A percentile compares a stretch with the other conserved stretches of the same genome.
Conservation (phyloP, 2,113 vertebrate species). For the Morone chrysops region DNA sequence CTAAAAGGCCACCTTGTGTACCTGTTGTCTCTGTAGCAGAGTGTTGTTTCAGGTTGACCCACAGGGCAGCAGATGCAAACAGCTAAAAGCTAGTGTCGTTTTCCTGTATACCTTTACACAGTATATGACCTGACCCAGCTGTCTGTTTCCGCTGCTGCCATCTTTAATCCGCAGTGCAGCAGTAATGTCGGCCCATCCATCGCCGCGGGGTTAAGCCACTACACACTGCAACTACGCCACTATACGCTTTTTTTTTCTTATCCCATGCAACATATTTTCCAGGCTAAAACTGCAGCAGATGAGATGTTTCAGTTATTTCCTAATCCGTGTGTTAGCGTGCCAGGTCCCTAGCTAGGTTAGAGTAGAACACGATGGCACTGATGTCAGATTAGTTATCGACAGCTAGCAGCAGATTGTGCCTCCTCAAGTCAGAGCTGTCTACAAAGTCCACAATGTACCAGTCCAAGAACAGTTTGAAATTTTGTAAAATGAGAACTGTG, state of each 20-base stretch:
- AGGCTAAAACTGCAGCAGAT: constrained; percentile 17
- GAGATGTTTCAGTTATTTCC: constrained; percentile 12
- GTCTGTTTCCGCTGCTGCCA: constrained; percentile 26
- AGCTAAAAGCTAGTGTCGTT: constrained; percentile 26
- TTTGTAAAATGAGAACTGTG: not conserved
- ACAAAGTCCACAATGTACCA: not conserved
- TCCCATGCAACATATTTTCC: not conserved
- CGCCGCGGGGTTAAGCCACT: not conserved
- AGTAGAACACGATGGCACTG: constrained; percentile 10
- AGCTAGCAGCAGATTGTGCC: not conserved
- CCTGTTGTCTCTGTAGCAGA: not conserved
- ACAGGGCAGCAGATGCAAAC: constrained; percentile 12
- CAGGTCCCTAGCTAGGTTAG: not conserved
- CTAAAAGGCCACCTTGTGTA: not conserved
- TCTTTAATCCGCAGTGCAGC: constrained; percentile 42
- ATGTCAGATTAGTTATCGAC: constrained; percentile 35
- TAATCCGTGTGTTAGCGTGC: constrained; percentile 15
- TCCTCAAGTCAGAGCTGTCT: not conserved
- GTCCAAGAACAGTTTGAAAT: not conserved
- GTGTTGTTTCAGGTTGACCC: constrained; percentile 12
- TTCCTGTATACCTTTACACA: not conserved
- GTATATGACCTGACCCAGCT: constrained; percentile 9
- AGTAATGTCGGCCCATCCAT: constrained; percentile 11
- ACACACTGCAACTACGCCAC: not conserved
- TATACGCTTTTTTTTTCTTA: not conserved